Evolutionary conservation across 2,113 vertebrate genomes (phyloP).

Genomic region (Lipophrys pholis): DNA sequence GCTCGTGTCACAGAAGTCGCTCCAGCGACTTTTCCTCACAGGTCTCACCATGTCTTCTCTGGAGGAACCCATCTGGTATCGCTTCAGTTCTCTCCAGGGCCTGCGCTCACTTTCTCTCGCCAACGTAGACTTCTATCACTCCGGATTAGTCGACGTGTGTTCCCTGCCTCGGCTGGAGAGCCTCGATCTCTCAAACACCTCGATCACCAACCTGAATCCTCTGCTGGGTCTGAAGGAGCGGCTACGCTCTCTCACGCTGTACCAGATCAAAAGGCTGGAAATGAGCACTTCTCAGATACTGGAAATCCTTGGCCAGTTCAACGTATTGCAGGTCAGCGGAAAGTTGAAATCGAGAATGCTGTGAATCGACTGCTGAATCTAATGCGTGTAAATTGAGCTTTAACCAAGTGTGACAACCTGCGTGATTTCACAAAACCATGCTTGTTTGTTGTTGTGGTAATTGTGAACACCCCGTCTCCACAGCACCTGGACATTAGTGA

Average conservation of each 20-base stretch:
- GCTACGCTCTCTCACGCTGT: conserved; percentile 95
- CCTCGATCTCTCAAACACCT: conserved; percentile 98
- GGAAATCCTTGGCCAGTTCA: conserved; percentile 92
- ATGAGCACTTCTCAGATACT: conserved; percentile 97
- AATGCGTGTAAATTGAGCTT: too few species aligned
- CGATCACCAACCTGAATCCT: conserved; percentile 93
- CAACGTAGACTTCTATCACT: conserved; percentile 97
- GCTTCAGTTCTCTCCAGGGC: conserved; percentile 90
- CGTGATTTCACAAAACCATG: background rate
- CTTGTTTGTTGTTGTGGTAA: conserved; percentile 12
- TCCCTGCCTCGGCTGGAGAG: conserved; percentile 94
- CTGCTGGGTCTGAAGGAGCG: conserved; percentile 91
- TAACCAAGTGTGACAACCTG: too few species aligned
- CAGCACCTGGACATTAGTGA: conserved; percentile 98
- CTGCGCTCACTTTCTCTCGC: conserved; percentile 94
- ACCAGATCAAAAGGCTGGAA: conserved; percentile 98
- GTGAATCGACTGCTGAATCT: background rate
- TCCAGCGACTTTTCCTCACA: conserved; percentile 94
- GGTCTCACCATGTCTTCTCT: conserved; percentile 96
- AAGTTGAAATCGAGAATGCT: background rate
- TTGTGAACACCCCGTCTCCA: conserved; percentile 13
- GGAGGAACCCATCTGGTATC: conserved; percentile 91
- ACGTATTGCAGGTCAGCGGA: conserved; percentile 82
- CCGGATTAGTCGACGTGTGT: conserved; percentile 93
- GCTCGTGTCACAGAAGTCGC: conserved; percentile 86